Base-by-base conservation (phyloP, 2,888 invertebrate species). In the Lissocephala sabroskyi region DNA sequence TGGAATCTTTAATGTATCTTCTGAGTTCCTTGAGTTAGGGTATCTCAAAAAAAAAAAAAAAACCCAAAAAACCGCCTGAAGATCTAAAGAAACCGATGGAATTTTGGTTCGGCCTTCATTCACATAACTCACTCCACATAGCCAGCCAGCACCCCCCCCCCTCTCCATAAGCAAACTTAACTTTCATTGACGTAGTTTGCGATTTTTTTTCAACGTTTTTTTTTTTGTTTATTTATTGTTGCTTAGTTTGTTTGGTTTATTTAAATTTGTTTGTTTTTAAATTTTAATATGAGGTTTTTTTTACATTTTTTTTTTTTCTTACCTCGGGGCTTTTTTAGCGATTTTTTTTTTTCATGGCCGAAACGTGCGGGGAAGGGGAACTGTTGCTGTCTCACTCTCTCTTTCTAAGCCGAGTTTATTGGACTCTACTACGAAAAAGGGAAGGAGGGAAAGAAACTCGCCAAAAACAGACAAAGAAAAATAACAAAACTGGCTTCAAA, bases 221-320 rank as follows among this genome's bases (percentile, higher is more conserved):
- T 3, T 35, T 26, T 16, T 19, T 14, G 17, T 26, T n/a, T 40
- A 13, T 6, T 32, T n/a, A 29, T 41, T 45, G 19, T 43, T 35
- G 30, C 18, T n/a, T 18, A 19, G n/a, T 30, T 33, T 43, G 23
- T 17, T 18, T 37, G 30, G 30, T 39, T 39, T 37, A 45, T 30
- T 45, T 39, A 45, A 45, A 39, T 45, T 37, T 26, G 35, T 48
- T 6, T 45, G 17, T 33, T 59, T 70, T 52, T 49, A 52, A 41
- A 45, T 58, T 66, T 56, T 23, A 44, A 30, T 45, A 18, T 49
- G 32, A 50, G 45, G 13, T 16, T 57, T 45, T 48, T 40, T 40
- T 30, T 30, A 3, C 10, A 30, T 30, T 30, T 30, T 10, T 30
- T n/a, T n/a, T n/a, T 9, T 26, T 26, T 26, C 26, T 26, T 26